Conservation (phyloP, 2,113 vertebrate species). For the Neolamprologus longior region DNA sequence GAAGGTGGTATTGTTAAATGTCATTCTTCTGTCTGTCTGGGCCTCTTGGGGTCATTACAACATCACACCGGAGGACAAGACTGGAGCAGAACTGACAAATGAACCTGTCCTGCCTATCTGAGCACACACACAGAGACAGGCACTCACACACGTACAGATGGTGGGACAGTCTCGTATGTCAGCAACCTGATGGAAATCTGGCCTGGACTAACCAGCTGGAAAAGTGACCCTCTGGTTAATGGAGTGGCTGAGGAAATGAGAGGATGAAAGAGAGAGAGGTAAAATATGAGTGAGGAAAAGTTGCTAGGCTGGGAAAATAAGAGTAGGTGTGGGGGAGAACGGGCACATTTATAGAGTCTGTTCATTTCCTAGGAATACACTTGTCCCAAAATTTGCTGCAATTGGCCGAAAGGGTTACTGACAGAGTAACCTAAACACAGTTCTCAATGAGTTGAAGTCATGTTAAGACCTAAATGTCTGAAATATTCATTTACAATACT, state of each 20-base stretch:
- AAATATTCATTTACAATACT: neutral
- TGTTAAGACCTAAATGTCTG: neutral
- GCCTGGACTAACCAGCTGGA: constrained; percentile 54
- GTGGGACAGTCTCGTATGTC: constrained; percentile 24
- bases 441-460: neutral
- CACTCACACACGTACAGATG: constrained; percentile 3
- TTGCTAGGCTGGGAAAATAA: neutral
- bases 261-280: constrained; percentile 7
- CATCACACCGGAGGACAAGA: constrained; percentile 34
- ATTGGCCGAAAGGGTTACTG: neutral
- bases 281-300: constrained; percentile 2
- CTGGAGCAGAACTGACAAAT: constrained; percentile 49
- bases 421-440: neutral
- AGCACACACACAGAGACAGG: neutral
- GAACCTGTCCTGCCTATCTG: constrained; percentile 10
- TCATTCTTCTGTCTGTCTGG: constrained; percentile 24
- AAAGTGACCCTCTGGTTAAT: constrained; percentile 84
- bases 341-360: neutral
- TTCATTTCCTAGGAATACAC: neutral
- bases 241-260: constrained; percentile 76
- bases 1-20: neutral
- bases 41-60: constrained; percentile 20
- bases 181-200: constrained; percentile 47
- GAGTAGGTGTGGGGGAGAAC: neutral
- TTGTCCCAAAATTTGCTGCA: neutral